Base-by-base conservation (phyloP, 2,888 invertebrate genomes). In the Dryococelus australis region DNA sequence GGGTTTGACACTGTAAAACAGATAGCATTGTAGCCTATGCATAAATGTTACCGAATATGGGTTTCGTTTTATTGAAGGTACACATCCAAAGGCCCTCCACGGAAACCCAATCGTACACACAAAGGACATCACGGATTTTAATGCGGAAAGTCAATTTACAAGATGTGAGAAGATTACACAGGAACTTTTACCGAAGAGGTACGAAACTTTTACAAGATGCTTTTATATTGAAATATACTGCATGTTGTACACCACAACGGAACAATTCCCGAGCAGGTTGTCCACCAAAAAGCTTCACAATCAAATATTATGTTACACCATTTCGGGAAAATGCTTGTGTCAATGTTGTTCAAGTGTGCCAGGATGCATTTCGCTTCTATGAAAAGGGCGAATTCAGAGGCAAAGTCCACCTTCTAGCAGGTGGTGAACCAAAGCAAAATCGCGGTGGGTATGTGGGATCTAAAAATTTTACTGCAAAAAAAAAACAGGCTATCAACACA, bases 161-260 rank as follows among this genome's bases (percentile, higher is more conserved):
- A 65, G 65, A 20, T 65, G 65, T 65, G 16, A 13, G 65, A 65
- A 65, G 20, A 24, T 65, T 65, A 8, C 65, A 65, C 24, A 65
- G 65, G 10, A 65, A 65, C 20, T 65, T 65, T 20, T 65, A 65
- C 16, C 8, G 16, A 65, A 9, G 10, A 65, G 20, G 65, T 65
- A 65, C 65, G 65, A 65, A 65, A 65, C 65, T 65, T 65, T 65
- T 24, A n/a, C n/a, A n/a, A n/a, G n/a, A n/a, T n/a, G n/a, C n/a
- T n/a, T n/a, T n/a, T n/a, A n/a, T n/a, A n/a, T 65, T 65, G 65
- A 65, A 65, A 65, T 65, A 65, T 65, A 65, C 65, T 65, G 65
- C 65, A 65, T 65, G 65, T 65, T 16, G 65, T 65, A 65, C 65
- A 65, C 65, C 65, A 20, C 65, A 65, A 65, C 65, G 20, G 10